These are phyloP conservation scores for Chirona hameri DNA, from an alignment of 2,888 invertebrate species.

Conservation along the genomic window DNA sequence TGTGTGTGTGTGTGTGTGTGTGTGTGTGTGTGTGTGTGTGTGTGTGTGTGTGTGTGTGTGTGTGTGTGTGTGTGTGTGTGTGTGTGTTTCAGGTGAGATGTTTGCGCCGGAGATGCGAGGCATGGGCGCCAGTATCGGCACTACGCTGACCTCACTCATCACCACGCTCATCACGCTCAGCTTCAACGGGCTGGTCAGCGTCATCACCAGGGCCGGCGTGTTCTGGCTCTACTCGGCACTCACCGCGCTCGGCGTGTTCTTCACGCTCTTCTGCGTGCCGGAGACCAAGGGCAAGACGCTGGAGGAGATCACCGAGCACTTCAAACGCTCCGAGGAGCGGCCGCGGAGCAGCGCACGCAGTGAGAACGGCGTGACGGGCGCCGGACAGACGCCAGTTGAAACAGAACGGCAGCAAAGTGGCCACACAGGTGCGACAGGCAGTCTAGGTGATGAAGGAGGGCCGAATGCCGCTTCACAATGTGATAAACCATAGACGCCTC, in stretches of 20 bases:
- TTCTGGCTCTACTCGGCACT: background rate
- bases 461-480: too few relatives aligned
- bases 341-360: too few relatives aligned
- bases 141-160: background rate
- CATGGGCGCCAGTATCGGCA: background rate
- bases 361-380: background rate
- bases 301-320: background rate
- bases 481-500: too few relatives aligned
- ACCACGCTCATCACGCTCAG: background rate
- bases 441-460: too few relatives aligned
- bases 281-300: slow-evolving; percentile 1
- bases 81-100: background rate
- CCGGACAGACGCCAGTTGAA: background rate
- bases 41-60: too few relatives aligned
- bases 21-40: too few relatives aligned
- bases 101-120: background rate
- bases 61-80: too few relatives aligned
- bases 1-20: too few relatives aligned
- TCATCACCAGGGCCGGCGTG: background rate
- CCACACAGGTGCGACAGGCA: too few relatives aligned
- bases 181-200: background rate
- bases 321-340: background rate
- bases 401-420: too few relatives aligned
- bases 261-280: background rate
- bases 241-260: background rate